Evolutionary conservation across 2,888 invertebrate species (phyloP).

Genomic region (Erannis defoliaria): DNA sequence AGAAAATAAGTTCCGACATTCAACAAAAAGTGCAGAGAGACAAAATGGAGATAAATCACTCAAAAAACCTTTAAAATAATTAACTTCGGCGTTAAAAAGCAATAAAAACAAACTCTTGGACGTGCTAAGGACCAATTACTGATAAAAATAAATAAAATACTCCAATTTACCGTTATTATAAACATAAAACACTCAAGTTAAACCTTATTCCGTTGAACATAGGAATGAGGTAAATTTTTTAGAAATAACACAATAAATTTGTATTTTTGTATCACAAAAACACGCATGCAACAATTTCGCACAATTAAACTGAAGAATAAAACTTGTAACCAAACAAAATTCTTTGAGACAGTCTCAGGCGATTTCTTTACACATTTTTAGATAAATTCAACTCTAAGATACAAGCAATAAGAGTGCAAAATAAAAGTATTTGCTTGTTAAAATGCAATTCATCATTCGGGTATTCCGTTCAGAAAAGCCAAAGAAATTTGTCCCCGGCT

Average conservation of each 20-base stretch:
- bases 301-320: conserved; percentile 78
- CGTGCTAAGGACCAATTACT: conserved; percentile 55
- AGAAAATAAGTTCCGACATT: neutral
- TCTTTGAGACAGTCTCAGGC: conserved; percentile 32
- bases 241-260: neutral
- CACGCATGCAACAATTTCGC: conserved; percentile 79
- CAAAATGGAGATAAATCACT: conserved; percentile 35
- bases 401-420: neutral
- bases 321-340: conserved; percentile 59
- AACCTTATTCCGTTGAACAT: conserved; percentile 13
- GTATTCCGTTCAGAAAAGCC: conserved; percentile 69
- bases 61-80: conserved; percentile 43
- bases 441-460: conserved; percentile 31
- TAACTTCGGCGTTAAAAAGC: conserved; percentile 39
- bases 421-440: conserved; percentile 3
- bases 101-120: conserved; percentile 42
- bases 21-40: conserved; percentile 14
- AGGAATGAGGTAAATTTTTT: conserved; percentile 11
- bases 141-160: conserved; percentile 40
- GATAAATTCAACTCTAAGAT: conserved; percentile 16
- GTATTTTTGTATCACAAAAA: conserved; percentile 56
- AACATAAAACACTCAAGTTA: neutral
- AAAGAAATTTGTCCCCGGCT: conserved; percentile 80
- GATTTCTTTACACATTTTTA: neutral
- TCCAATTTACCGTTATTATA: conserved; percentile 1